Conservation (phyloP, 1,140 invertebrate genomes). For the Zaprionus kolodkinae region DNA sequence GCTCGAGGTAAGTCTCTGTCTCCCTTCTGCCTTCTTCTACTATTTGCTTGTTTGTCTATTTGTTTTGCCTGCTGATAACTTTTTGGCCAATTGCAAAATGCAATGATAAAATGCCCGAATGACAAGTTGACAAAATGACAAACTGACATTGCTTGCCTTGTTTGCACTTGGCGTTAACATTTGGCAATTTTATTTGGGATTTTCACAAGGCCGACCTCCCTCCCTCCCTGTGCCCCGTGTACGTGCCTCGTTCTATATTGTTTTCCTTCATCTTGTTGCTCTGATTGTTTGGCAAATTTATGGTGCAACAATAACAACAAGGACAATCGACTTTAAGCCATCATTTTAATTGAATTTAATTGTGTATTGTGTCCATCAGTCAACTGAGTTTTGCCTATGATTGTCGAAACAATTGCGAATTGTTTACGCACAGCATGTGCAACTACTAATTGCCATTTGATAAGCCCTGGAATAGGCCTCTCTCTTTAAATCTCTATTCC, state of each 20-base stretch:
- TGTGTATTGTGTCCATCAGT: constrained; percentile 64
- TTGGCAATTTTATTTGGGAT: constrained; percentile 35
- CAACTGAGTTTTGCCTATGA: constrained; percentile 32
- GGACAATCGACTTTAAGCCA: constrained; percentile 74
- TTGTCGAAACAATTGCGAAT: constrained; percentile 18
- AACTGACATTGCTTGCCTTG: constrained; percentile 34
- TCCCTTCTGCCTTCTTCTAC: not conserved
- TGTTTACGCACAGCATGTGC: constrained; percentile 27
- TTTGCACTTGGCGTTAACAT: constrained; percentile 61
- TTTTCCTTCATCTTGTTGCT: constrained; percentile 20
- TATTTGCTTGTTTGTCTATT: constrained; percentile 7
- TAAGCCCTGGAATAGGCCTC: constrained; percentile 20
- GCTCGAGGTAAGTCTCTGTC: constrained; percentile 74
- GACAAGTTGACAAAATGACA: constrained; percentile 36
- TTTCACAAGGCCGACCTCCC: constrained; percentile 38
- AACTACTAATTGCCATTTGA: constrained; percentile 71
- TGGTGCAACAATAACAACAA: constrained; percentile 28
- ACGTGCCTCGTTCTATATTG: constrained; percentile 37
- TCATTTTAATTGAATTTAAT: constrained; percentile 83
- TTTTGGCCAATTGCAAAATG: constrained; percentile 68
- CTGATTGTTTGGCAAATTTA: constrained; percentile 50
- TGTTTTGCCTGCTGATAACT: constrained; percentile 40
- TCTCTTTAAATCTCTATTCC: constrained; percentile 14
- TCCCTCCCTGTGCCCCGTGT: constrained; percentile 29
- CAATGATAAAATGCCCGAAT: constrained; percentile 40